A percentile compares a stretch with the other conserved stretches of the same genome.
These are phyloP conservation scores for Chalcosyrphus nemorum DNA, from an alignment of 2,888 invertebrate genomes.

Conservation along the genomic window DNA sequence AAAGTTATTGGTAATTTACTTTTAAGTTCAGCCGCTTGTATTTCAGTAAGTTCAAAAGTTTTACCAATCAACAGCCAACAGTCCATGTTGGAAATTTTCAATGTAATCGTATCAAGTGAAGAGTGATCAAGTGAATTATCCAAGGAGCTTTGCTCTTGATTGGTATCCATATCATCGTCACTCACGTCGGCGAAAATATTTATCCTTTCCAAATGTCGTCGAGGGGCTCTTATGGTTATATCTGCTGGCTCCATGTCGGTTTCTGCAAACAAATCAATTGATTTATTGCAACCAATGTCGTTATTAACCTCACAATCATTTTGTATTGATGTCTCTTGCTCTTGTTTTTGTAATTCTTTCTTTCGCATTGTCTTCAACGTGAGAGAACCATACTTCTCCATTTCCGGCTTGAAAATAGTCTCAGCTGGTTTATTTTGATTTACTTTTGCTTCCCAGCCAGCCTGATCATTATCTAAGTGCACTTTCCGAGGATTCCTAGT, in stretches of 20 bases:
- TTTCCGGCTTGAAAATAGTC: slow-evolving; percentile 46
- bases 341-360: no score
- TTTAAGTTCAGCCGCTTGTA: slow-evolving; percentile 75
- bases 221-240: slow-evolving; percentile 74
- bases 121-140: not conserved
- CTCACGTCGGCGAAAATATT: slow-evolving; percentile 74
- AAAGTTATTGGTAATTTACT: slow-evolving; percentile 78
- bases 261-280: slow-evolving; percentile 76
- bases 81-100: slow-evolving; percentile 79
- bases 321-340: not conserved
- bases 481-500: slow-evolving; percentile 65
- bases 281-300: slow-evolving; percentile 37
- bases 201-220: slow-evolving; percentile 75
- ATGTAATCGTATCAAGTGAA: slow-evolving; percentile 30
- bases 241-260: slow-evolving; percentile 77
- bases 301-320: not conserved
- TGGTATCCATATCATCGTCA: slow-evolving; percentile 68
- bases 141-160: not conserved
- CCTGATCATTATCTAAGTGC: slow-evolving; percentile 74
- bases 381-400: slow-evolving; percentile 1
- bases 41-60: slow-evolving; percentile 55
- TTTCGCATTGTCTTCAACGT: not conserved
- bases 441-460: slow-evolving; percentile 76
- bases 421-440: slow-evolving; percentile 27
- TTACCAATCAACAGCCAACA: slow-evolving; percentile 79